Evolutionary conservation across 2,888 invertebrate genomes (phyloP), one percentile per base, ranked within the genome.

Genomic region (Tetropium fuscum): DNA sequence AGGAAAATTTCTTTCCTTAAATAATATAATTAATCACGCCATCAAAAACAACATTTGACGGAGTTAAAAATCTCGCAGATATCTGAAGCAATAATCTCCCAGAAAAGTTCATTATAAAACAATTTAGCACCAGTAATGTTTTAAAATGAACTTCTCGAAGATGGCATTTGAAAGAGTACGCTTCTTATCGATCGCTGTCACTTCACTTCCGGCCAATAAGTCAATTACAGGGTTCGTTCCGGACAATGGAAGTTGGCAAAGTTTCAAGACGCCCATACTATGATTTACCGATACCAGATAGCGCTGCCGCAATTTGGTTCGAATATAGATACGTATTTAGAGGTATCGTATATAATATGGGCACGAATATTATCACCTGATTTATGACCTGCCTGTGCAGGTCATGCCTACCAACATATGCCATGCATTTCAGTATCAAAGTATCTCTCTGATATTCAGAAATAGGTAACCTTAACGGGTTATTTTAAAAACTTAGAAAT

Each of bases 151-250:
- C 65, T 68, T 64, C 68, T 73, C 71, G 68, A 70, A 69, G 70
- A 73, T 70, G 73, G 68, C 73, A 71, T 72, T 71, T 68, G 64
- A 69, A 74, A 71, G 70, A 70, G 69, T 65, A 66, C 70, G 67
- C 66, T 69, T 66, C 72, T 71, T 74, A 78, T 78, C 77, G 78
- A 78, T 78, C 76, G 69, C 69, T 70, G 74, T 74, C 73, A 73
- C 73, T 73, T 74, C 74, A 77, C 77, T 80, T 80, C 78, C 80
- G 78, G 78, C 80, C 80, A 80, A 81, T 81, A 81, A 81, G 80
- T 81, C 81, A 80, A 81, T 81, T 81, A 81, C 79, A 75, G 73
- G 72, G 69, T 71, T 67, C 73, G 79, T 73, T 71, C 72, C 77
- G 78, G 76, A 80, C 80, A 80, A 80, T 78, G 77, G 77, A 75